Evolutionary conservation across 2,797 vertebrate species (phyloP).

Genomic region (Phrynocephalus vlangalii): DNA sequence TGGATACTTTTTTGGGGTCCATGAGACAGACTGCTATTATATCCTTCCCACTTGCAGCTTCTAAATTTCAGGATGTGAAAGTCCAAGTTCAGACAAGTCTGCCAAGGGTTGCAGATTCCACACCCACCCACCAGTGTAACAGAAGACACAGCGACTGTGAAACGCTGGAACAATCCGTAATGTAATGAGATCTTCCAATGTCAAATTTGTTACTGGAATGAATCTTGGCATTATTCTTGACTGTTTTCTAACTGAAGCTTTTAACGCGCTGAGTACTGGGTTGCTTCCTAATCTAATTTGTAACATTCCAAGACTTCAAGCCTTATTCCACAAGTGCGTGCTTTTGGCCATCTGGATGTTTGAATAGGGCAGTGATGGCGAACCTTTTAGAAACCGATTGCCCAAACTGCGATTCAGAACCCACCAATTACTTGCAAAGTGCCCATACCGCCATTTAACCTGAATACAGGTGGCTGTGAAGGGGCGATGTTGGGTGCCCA

Average conservation of each 20-base stretch:
- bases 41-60: conserved; percentile 10
- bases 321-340: background rate
- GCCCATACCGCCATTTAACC: too few relatives aligned
- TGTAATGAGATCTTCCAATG: background rate
- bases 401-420: too few relatives aligned
- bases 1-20: background rate
- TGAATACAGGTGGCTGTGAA: too few relatives aligned
- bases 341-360: background rate
- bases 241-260: background rate
- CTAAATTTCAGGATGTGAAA: conserved; percentile 26
- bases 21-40: background rate
- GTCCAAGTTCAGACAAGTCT: background rate
- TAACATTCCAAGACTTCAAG: background rate
- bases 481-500: too few relatives aligned
- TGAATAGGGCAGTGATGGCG: too few relatives aligned
- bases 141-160: background rate
- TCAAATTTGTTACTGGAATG: background rate
- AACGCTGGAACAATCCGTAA: background rate
- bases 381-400: too few relatives aligned
- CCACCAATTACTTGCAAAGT: too few relatives aligned
- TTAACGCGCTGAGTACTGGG: background rate
- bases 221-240: background rate
- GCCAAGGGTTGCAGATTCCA: background rate
- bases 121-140: background rate
- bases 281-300: background rate